phyloP scores from a whole-genome alignment of 35 echinoderm and acorn worm genomes.

The Apostichopus japonicus region DNA sequence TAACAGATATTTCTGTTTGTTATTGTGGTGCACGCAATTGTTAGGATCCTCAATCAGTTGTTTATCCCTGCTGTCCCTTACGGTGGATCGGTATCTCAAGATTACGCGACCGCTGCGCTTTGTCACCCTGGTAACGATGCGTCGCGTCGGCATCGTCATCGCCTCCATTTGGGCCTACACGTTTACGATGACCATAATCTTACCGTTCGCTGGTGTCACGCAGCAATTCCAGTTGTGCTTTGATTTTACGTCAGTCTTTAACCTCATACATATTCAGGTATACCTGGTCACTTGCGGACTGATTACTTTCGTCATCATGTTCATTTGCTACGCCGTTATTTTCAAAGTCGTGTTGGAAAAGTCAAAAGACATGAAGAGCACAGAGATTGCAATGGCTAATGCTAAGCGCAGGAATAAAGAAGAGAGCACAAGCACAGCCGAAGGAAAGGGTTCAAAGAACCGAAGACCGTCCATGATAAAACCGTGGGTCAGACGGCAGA shows the following conservation, averaged over 20 bases:
- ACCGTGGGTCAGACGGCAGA: not conserved
- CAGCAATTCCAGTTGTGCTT: constrained; percentile 38
- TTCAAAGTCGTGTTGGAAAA: constrained; percentile 54
- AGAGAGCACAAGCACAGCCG: not conserved
- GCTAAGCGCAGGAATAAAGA: constrained; percentile 3
- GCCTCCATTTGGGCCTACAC: constrained; percentile 47
- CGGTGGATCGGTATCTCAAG: constrained; percentile 61
- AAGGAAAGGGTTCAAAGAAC: not conserved
- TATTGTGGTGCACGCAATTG: constrained; percentile 44
- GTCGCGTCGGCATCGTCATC: not conserved
- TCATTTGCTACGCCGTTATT: constrained; percentile 20
- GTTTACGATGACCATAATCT: not conserved
- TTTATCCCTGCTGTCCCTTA: constrained; percentile 37
- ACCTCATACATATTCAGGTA: constrained; percentile 58
- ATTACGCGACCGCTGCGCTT: constrained; percentile 23
- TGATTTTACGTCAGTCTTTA: constrained; percentile 62
- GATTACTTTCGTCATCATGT: constrained; percentile 56
- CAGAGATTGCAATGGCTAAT: constrained; percentile 22
- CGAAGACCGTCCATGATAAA: constrained; percentile 9
- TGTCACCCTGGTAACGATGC: not conserved
- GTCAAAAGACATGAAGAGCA: not conserved
- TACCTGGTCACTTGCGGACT: constrained; percentile 55
- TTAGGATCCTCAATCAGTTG: constrained; percentile 45
- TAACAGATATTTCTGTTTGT: constrained; percentile 29
- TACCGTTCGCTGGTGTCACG: constrained; percentile 49